Base-by-base conservation (phyloP, 2,797 vertebrate genomes). In the Amphiprion clarkii region DNA sequence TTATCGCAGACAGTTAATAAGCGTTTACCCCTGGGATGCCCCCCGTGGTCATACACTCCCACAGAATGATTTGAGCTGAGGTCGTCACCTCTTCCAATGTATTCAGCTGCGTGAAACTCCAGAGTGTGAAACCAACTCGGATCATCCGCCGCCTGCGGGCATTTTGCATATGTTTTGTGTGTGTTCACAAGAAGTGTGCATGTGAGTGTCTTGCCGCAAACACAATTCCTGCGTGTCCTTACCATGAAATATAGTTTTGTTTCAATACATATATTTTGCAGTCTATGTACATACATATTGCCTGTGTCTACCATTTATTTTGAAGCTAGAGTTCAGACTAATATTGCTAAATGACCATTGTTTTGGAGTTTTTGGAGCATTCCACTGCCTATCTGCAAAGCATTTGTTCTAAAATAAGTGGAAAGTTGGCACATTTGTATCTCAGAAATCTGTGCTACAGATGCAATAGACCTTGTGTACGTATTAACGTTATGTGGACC, bases 101-200 rank as follows among this genome's bases (percentile, higher is more conserved):
- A 56, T 46, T 74, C 65, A 81, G 55, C 74, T 33, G 54, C 40
- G 13, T 1, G 12, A 53, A 51, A 67, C 58, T 44, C 61, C 4
- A 4, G 16, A 67, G 40, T 17, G 21, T 76, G 68, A 83, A 82
- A 75, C 84, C 71, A 71, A 2, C 48, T 66, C 72, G 83, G 83
- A 84, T 79, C 75, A 80, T 78, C 66, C 48, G 27, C 21, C 0
- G 76, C 81, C 82, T 80, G 73, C 48, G 54, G 76, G 61, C 71
- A 48, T 74, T 70, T 42, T 53, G 67, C 19, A 40, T 58, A 23
- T 33, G 62, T 71, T 39, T 68, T 44, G 36, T 33, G 31, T 44
- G 31, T 61, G 31, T 60, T 52, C 53, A 46, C 14, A 33, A 23
- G 29, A 67, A 53, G 36, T 74, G 49, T 65, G 33, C 16, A 6